Conservation (phyloP, 2,888 invertebrate species). For the Cheilosia variabilis region DNA sequence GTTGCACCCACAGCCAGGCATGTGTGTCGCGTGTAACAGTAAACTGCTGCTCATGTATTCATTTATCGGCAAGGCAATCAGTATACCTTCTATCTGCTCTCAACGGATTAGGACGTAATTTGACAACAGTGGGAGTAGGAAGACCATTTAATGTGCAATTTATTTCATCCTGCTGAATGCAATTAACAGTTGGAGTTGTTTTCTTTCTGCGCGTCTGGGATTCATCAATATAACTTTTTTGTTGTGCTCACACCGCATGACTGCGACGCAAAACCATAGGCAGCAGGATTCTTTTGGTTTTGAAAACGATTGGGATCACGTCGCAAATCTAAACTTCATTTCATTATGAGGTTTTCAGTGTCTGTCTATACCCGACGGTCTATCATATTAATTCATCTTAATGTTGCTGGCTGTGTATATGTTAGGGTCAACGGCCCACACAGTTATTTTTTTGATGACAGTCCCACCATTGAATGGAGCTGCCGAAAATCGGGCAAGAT, state of each 20-base stretch:
- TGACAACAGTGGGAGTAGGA: neutral
- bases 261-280: neutral
- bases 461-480: neutral
- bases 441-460: neutral
- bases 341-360: neutral
- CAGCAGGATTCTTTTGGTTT: neutral
- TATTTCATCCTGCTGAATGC: constrained; percentile 19
- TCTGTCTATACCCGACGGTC: neutral
- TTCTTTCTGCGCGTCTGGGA: neutral
- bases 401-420: neutral
- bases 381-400: neutral
- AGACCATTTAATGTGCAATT: constrained; percentile 9
- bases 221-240: neutral
- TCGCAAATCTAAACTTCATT: neutral
- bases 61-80: neutral
- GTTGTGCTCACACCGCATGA: constrained; percentile 1
- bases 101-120: constrained; percentile 2
- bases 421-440: neutral
- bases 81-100: neutral
- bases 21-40: neutral
- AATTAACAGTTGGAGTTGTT: constrained; percentile 18
- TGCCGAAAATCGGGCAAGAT: neutral
- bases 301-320: neutral
- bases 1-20: constrained; percentile 1
- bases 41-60: neutral